These are phyloP conservation scores for Hyposoter dolosus DNA, from an alignment of 2,888 invertebrate species.

Conservation along the genomic window DNA sequence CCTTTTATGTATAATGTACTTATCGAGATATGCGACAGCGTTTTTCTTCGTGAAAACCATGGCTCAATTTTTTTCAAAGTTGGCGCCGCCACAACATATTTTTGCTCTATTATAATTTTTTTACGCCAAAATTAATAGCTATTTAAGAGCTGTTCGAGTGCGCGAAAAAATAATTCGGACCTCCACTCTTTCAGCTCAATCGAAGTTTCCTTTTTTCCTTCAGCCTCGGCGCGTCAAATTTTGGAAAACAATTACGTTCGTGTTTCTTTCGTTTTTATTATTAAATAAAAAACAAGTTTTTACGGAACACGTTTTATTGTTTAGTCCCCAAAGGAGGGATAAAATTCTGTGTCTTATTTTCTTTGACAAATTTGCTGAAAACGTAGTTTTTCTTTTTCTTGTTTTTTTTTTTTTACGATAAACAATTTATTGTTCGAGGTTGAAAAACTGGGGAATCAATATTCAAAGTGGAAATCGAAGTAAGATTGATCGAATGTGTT, in stretches of 20 bases:
- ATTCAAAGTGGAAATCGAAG: slow-evolving; percentile 98
- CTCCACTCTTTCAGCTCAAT: too few relatives aligned
- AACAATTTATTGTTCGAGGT: slow-evolving; percentile 14
- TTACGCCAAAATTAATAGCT: too few relatives aligned
- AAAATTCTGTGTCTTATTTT: background rate
- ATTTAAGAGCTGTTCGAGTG: too few relatives aligned
- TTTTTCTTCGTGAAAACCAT: too few relatives aligned
- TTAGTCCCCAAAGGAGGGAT: background rate
- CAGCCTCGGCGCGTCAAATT: background rate
- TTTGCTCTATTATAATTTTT: too few relatives aligned
- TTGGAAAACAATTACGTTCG: background rate
- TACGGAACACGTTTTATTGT: background rate
- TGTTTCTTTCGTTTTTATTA: background rate
- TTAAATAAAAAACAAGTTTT: background rate
- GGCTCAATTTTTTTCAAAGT: too few relatives aligned
- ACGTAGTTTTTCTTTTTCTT: background rate
- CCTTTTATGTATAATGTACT: too few relatives aligned
- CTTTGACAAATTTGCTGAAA: background rate
- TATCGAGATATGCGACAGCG: too few relatives aligned
- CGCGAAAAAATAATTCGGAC: too few relatives aligned
- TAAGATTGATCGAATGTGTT: slow-evolving; percentile 98
- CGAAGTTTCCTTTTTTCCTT: too few relatives aligned
- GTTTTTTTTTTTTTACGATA: background rate
- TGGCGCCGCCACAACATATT: too few relatives aligned
- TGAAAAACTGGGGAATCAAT: slow-evolving; percentile 82